Evolutionary conservation across 2,113 vertebrate species (phyloP).

Genomic region (Pteronura brasiliensis): DNA sequence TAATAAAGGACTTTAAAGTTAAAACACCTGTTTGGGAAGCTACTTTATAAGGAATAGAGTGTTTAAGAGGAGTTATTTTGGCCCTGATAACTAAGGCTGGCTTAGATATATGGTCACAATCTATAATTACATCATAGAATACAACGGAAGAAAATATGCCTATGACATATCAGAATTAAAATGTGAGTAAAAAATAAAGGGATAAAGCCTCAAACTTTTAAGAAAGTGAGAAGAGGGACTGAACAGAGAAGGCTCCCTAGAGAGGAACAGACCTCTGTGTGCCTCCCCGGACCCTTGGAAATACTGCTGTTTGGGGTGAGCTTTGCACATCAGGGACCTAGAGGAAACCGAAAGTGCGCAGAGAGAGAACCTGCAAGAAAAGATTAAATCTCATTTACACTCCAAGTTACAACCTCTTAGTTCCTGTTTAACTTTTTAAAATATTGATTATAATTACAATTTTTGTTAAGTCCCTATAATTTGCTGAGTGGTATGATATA

Average conservation of each 20-base stretch:
- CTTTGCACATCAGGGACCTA: not conserved
- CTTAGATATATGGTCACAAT: not conserved
- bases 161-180: not conserved
- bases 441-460: slow-evolving; percentile 16
- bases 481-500: not conserved
- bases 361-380: not conserved
- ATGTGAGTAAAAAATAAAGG: not conserved
- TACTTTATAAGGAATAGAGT: not conserved
- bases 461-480: not conserved
- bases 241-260: not conserved
- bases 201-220: not conserved
- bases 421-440: not conserved
- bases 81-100: not conserved
- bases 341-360: not conserved
- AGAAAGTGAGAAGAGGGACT: not conserved
- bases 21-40: not conserved
- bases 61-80: slow-evolving; percentile 6
- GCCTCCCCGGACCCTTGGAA: not conserved
- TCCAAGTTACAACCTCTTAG: not conserved
- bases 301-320: not conserved
- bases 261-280: not conserved
- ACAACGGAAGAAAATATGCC: not conserved
- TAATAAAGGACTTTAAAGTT: not conserved
- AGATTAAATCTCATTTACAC: not conserved
- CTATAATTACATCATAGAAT: not conserved